Percentiles rank a stretch among this genome's conserved stretches.
phyloP scores from a whole-genome alignment of 2,113 vertebrate genomes.

The Piaya cayana region DNA sequence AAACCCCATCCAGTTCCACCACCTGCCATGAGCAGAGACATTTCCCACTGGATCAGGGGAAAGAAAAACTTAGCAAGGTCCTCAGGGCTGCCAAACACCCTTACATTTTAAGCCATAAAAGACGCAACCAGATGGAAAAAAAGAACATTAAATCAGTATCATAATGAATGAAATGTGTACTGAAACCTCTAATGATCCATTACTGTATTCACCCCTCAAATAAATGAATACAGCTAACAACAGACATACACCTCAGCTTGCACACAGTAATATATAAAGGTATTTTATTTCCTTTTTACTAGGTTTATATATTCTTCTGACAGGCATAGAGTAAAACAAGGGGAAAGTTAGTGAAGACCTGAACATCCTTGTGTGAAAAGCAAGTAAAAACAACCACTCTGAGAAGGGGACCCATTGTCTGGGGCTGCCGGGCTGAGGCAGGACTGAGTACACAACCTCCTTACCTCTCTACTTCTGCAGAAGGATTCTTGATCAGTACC shows the following conservation, averaged over 20 bases:
- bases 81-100: not conserved
- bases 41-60: no score
- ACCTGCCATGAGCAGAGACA: no score
- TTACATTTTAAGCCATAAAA: not conserved
- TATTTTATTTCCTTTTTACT: not conserved
- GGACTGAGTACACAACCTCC: not conserved
- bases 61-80: not conserved
- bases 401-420: not conserved
- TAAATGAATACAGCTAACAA: not conserved
- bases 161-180: not conserved
- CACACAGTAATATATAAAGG: not conserved
- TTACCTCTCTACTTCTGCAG: not conserved
- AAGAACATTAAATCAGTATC: not conserved
- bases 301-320: rapidly evolving
- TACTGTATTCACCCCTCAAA: not conserved
- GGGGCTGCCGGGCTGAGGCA: not conserved
- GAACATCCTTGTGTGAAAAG: rapidly evolving
- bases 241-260: not conserved
- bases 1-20: no score
- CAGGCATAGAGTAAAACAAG: not conserved
- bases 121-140: not conserved
- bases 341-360: not conserved
- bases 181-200: not conserved
- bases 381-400: rapidly evolving
- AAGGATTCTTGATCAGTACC: rapidly evolving